phyloP scores from a whole-genome alignment of 2,113 vertebrate genomes.

The Sinocyclocheilus anophthalmus region DNA sequence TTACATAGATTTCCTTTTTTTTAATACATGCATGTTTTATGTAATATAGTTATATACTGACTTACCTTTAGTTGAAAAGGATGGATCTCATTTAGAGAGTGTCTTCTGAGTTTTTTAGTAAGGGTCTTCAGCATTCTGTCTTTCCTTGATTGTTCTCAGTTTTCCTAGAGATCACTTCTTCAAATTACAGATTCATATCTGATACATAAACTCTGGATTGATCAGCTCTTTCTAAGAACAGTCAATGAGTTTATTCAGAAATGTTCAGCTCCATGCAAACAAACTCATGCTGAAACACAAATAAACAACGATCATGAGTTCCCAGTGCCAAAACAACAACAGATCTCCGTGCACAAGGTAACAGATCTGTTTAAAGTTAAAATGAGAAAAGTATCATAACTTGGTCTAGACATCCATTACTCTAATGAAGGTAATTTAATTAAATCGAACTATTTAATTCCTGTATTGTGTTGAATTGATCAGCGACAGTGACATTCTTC shows the following conservation, averaged over 20 bases:
- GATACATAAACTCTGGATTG: not conserved
- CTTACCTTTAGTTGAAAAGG: slow-evolving; percentile 90
- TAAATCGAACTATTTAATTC: slow-evolving; percentile 1
- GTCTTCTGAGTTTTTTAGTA: slow-evolving; percentile 89
- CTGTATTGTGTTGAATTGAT: not conserved
- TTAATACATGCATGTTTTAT: not conserved
- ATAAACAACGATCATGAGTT: slow-evolving; percentile 29
- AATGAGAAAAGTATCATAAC: not conserved
- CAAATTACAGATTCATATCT: slow-evolving; percentile 22
- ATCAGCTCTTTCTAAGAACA: slow-evolving; percentile 16
- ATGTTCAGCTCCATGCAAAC: slow-evolving; percentile 23
- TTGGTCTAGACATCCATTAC: slow-evolving; percentile 5
- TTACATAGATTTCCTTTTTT: not conserved
- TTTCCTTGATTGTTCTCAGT: slow-evolving; percentile 20
- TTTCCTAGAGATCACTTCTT: not conserved
- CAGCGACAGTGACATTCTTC: slow-evolving; percentile 3
- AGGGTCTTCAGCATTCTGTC: slow-evolving; percentile 83
- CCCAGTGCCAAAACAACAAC: not conserved
- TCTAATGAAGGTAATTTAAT: not conserved
- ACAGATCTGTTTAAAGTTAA: not conserved
- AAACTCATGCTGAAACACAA: slow-evolving; percentile 13
- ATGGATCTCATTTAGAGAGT: slow-evolving; percentile 87
- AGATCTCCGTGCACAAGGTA: not conserved
- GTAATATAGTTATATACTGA: not conserved
- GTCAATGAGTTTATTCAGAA: slow-evolving; percentile 1